phyloP scores from a whole-genome alignment of 2,113 vertebrate genomes.

The Cromileptes altivelis region DNA sequence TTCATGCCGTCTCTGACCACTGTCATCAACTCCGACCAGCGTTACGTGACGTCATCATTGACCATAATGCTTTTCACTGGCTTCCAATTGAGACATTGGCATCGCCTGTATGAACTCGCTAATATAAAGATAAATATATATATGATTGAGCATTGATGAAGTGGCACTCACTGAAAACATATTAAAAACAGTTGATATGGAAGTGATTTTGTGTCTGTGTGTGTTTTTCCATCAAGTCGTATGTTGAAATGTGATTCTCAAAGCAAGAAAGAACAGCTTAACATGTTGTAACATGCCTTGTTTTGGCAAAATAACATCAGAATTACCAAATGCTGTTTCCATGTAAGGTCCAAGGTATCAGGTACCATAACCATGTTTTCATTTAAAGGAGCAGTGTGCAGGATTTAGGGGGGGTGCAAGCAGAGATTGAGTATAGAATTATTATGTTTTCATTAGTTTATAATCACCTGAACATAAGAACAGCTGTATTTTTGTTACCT shows the following conservation, averaged over 20 bases:
- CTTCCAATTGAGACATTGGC: slow-evolving; percentile 12
- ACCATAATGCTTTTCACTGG: slow-evolving; percentile 10
- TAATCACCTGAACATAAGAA: too few relatives aligned
- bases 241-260: too few relatives aligned
- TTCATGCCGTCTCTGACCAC: slow-evolving; percentile 1
- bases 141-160: slow-evolving; percentile 41
- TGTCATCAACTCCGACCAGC: background rate
- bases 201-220: background rate
- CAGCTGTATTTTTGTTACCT: too few relatives aligned
- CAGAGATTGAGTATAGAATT: too few relatives aligned
- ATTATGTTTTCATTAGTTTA: too few relatives aligned
- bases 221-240: background rate
- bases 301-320: too few relatives aligned
- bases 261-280: too few relatives aligned
- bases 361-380: background rate
- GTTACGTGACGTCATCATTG: slow-evolving; percentile 18
- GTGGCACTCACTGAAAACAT: slow-evolving; percentile 48
- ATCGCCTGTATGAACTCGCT: slow-evolving; percentile 33
- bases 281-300: too few relatives aligned
- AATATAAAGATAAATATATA: slow-evolving; percentile 38
- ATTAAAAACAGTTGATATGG: slow-evolving; percentile 50
- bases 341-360: background rate
- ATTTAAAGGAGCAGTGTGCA: background rate
- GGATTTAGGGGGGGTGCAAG: too few relatives aligned
- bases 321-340: background rate